phyloP scores from a whole-genome alignment of 2,888 invertebrate genomes.

The Oscheius sp. region DNA sequence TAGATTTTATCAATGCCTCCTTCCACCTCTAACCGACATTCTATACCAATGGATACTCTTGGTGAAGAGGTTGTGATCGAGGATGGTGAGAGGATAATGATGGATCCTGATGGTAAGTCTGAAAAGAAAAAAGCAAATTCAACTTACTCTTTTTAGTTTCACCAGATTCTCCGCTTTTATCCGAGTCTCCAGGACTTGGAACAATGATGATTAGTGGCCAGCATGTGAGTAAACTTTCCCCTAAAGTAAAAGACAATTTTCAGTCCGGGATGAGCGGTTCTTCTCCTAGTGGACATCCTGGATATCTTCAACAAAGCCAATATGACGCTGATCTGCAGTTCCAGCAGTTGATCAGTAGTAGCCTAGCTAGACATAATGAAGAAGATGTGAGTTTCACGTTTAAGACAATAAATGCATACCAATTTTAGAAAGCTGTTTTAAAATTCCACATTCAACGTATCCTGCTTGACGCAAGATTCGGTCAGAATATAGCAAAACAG shows the following conservation, averaged over 20 bases:
- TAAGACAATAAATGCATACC: background rate
- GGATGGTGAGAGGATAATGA: constrained; percentile 43
- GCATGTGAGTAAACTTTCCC: constrained; percentile 7
- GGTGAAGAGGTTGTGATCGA: constrained; percentile 50
- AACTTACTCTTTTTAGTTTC: background rate
- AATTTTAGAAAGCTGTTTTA: constrained; percentile 57
- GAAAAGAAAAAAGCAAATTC: constrained; percentile 20
- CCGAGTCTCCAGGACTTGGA: constrained; percentile 36
- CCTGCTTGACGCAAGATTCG: constrained; percentile 58
- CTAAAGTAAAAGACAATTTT: constrained; percentile 22
- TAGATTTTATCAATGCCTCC: constrained; percentile 12
- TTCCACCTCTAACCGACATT: background rate
- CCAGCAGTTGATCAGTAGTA: constrained; percentile 55
- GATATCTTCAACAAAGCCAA: constrained; percentile 34
- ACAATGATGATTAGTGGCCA: constrained; percentile 37
- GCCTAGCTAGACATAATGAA: constrained; percentile 50
- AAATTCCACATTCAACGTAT: constrained; percentile 64
- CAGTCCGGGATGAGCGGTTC: background rate
- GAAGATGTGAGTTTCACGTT: constrained; percentile 51
- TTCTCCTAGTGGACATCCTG: constrained; percentile 25
- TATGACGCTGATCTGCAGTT: constrained; percentile 57
- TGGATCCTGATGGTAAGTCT: constrained; percentile 34
- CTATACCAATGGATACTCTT: background rate
- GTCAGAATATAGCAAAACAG: background rate
- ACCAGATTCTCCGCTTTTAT: constrained; percentile 43